Evolutionary conservation across 1,140 invertebrate genomes (phyloP).

Genomic region (Epicauta chinensis): DNA sequence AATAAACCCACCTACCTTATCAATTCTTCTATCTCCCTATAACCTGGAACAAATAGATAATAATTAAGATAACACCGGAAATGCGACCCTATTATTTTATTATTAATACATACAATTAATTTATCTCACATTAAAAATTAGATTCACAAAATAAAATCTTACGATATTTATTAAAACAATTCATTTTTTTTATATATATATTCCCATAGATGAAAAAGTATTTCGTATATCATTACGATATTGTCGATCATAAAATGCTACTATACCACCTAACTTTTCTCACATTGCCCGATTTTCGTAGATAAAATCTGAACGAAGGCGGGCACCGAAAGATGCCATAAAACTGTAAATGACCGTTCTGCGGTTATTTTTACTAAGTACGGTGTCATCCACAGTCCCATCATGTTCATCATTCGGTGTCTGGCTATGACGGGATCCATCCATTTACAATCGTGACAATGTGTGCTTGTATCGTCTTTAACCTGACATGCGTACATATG

Average conservation of each 20-base stretch:
- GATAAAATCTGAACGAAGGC: slow-evolving; percentile 34
- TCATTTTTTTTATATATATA: too few relatives aligned
- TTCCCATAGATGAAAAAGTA: too few relatives aligned
- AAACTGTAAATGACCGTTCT: slow-evolving; percentile 37
- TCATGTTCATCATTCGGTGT: slow-evolving; percentile 30
- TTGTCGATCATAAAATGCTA: slow-evolving; percentile 28
- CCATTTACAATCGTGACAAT: slow-evolving; percentile 16
- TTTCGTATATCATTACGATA: slow-evolving; percentile 24
- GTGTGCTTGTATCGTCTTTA: slow-evolving; percentile 11
- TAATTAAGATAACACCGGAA: too few relatives aligned
- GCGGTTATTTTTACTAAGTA: slow-evolving; percentile 39
- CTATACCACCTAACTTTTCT: slow-evolving; percentile 25
- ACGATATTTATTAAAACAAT: too few relatives aligned
- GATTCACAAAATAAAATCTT: too few relatives aligned
- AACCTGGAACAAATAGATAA: slow-evolving; percentile 2
- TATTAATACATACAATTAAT: too few relatives aligned
- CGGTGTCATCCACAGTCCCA: slow-evolving; percentile 32
- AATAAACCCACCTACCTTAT: background rate
- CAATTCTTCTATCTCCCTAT: background rate
- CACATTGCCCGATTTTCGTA: slow-evolving; percentile 19
- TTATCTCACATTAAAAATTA: too few relatives aligned
- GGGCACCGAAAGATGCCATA: slow-evolving; percentile 30
- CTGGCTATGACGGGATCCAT: slow-evolving; percentile 22
- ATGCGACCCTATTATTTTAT: too few relatives aligned
- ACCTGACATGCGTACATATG: slow-evolving; percentile 18